These are phyloP conservation scores for Platycheirus rosarum DNA, from an alignment of 2,888 invertebrate species.

Conservation along the genomic window DNA sequence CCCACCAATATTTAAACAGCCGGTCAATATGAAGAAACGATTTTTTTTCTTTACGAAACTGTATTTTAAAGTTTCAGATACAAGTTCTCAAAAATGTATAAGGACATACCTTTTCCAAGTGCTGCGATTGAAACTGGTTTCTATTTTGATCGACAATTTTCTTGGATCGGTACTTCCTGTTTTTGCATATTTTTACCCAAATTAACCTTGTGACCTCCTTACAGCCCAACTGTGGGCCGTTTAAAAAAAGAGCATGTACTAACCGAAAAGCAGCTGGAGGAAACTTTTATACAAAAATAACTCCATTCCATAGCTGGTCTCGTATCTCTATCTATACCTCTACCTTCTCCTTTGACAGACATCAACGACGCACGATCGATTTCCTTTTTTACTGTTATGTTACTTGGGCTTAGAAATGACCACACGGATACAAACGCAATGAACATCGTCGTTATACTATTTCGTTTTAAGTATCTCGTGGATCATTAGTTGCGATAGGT, in stretches of 20 bases:
- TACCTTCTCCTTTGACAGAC: conserved; percentile 12
- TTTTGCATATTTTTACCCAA: conserved; percentile 61
- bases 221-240: conserved; percentile 37
- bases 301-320: neutral
- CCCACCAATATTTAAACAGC: conserved; percentile 6
- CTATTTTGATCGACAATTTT: neutral
- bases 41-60: conserved; percentile 41
- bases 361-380: conserved; percentile 60
- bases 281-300: neutral
- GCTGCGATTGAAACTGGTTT: conserved; percentile 44
- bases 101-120: too few species aligned
- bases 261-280: conserved; percentile 33
- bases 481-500: conserved; percentile 12
- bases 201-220: conserved; percentile 70
- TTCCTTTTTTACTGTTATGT: conserved; percentile 26
- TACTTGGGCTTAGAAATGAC: conserved; percentile 13
- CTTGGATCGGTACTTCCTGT: conserved; percentile 23
- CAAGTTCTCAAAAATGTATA: conserved; percentile 4
- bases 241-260: neutral
- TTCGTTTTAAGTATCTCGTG: conserved; percentile 26
- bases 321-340: neutral
- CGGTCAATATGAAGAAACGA: conserved; percentile 3
- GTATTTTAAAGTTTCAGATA: conserved; percentile 28
- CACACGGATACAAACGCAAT: conserved; percentile 27
- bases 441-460: conserved; percentile 18